A percentile compares a stretch with the other conserved stretches of the same genome.
These are phyloP conservation scores for Callopanchax toddi DNA, from an alignment of 2,113 vertebrate species.

Conservation along the genomic window DNA sequence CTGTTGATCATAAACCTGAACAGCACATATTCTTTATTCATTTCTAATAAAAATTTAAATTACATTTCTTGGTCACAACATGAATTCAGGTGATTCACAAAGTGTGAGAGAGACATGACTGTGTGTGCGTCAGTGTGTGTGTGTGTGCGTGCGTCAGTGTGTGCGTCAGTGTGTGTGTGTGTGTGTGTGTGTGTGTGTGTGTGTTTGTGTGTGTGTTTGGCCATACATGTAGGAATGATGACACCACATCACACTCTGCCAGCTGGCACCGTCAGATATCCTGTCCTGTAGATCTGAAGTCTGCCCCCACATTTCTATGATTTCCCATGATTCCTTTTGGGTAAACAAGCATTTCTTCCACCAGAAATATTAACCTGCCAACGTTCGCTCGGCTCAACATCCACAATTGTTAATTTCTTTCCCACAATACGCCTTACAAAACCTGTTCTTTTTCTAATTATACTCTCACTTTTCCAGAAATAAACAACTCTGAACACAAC, in stretches of 20 bases:
- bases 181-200: conserved; percentile 11
- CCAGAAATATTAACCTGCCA: neutral
- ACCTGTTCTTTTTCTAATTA: accelerated
- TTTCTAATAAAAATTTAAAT: no score
- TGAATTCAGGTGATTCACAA: no score
- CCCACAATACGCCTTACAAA: no score
- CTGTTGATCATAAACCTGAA: neutral
- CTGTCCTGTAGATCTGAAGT: conserved; percentile 40
- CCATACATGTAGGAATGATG: conserved; percentile 31
- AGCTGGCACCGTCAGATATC: conserved; percentile 47
- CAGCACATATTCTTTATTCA: no score
- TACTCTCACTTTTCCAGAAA: neutral
- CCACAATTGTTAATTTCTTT: neutral
- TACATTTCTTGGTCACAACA: no score
- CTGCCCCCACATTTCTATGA: conserved; percentile 8
- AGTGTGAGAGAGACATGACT: no score
- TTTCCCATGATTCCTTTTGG: conserved; percentile 39
- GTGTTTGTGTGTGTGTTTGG: conserved; percentile 11
- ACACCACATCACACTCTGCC: conserved; percentile 39
- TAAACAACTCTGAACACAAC: neutral
- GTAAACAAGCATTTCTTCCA: conserved; percentile 16
- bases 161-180: neutral
- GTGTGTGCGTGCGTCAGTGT: no score
- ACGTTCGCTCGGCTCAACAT: neutral
- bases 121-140: no score